Evolutionary conservation across 2,888 invertebrate species (phyloP).

Genomic region (Cephalotes varians): DNA sequence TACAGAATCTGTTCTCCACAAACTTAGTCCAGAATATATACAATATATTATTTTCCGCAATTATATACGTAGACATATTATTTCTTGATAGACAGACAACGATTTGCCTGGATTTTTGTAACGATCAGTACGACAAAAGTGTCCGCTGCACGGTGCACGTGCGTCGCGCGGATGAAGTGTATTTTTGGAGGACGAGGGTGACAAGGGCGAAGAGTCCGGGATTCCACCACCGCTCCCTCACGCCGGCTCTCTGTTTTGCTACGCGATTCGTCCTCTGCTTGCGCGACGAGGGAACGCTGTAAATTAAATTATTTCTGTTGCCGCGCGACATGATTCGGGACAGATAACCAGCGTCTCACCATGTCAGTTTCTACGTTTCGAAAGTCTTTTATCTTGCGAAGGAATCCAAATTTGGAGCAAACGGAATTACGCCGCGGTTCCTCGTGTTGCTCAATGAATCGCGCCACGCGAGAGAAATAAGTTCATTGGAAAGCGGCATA

Average conservation of each 20-base stretch:
- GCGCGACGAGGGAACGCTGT: conserved; percentile 18
- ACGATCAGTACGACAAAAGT: background rate
- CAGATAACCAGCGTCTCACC: conserved; percentile 44
- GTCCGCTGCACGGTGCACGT: background rate
- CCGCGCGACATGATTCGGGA: conserved; percentile 57
- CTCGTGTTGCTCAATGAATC: background rate
- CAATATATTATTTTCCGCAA: background rate
- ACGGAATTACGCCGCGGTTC: background rate
- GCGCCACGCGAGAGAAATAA: background rate
- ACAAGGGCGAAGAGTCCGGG: background rate
- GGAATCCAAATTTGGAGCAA: background rate
- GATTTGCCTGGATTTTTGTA: background rate
- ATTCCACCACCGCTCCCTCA: background rate
- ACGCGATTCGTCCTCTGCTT: conserved; percentile 35
- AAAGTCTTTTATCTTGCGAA: background rate
- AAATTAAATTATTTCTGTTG: conserved; percentile 77
- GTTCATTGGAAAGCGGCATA: background rate
- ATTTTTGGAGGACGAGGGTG: conserved; percentile 24
- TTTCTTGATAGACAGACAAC: background rate
- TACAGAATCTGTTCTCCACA: too few relatives aligned
- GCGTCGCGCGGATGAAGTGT: background rate
- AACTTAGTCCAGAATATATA: too few relatives aligned
- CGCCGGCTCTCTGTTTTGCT: conserved; percentile 12
- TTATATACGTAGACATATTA: background rate
- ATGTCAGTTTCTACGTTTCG: conserved; percentile 22